Evolutionary conservation across 2,797 vertebrate genomes (phyloP).

Genomic region (Neomorphus geoffroyi): DNA sequence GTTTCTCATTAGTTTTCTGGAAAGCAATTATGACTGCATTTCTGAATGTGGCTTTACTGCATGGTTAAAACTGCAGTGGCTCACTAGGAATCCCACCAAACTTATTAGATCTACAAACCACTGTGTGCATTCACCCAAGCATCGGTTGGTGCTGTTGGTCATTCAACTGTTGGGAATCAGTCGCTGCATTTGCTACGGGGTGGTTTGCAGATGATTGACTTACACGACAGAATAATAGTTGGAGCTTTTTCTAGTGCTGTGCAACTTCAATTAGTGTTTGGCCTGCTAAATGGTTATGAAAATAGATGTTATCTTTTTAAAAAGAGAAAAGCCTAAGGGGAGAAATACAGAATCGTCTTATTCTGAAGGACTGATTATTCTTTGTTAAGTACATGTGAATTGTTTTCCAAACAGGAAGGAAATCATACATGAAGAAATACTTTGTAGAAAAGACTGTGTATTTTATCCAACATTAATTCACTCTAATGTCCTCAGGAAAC

Average conservation of each 20-base stretch:
- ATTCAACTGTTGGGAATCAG: background rate
- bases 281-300: background rate
- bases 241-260: background rate
- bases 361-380: background rate
- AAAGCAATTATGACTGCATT: background rate
- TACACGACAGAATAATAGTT: background rate
- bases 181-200: background rate
- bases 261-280: background rate
- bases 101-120: background rate
- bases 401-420: background rate
- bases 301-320: background rate
- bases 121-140: background rate
- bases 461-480: background rate
- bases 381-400: background rate
- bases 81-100: background rate
- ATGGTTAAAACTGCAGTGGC: background rate
- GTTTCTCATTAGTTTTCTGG: background rate
- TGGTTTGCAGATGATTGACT: background rate
- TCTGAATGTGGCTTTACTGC: background rate
- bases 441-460: background rate
- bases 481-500: background rate
- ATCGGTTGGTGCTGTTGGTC: background rate
- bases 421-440: background rate
- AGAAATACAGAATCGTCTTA: background rate
- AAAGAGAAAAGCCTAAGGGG: background rate